These are phyloP conservation scores for Acromyrmex heyeri DNA, from an alignment of 1,140 invertebrate species.

Conservation along the genomic window DNA sequence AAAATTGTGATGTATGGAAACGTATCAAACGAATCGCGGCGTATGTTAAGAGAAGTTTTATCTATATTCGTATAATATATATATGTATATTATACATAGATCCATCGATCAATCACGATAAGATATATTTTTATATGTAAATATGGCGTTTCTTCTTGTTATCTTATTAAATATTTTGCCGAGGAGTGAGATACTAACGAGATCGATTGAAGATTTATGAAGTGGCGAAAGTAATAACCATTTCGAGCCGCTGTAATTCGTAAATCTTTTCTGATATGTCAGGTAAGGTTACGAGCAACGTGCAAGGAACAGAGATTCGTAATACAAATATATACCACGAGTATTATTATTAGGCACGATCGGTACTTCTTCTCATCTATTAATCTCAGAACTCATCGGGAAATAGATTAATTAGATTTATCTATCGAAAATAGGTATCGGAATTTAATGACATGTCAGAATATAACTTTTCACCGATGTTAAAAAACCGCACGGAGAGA, in stretches of 20 bases:
- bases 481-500: neutral
- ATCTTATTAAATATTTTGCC: slow-evolving; percentile 77
- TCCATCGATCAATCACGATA: slow-evolving; percentile 76
- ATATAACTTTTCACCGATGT: slow-evolving; percentile 25
- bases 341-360: slow-evolving; percentile 58
- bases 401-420: slow-evolving; percentile 26
- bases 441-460: slow-evolving; percentile 8
- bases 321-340: neutral
- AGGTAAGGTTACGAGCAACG: slow-evolving; percentile 49
- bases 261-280: slow-evolving; percentile 42
- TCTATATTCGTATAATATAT: slow-evolving; percentile 71
- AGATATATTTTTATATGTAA: slow-evolving; percentile 86
- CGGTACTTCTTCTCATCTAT: slow-evolving; percentile 30
- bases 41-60: slow-evolving; percentile 69
- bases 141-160: slow-evolving; percentile 84
- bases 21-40: slow-evolving; percentile 80
- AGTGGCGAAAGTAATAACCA: slow-evolving; percentile 17
- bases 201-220: slow-evolving; percentile 34
- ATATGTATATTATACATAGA: slow-evolving; percentile 75
- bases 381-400: neutral
- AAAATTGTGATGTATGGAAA: slow-evolving; percentile 80
- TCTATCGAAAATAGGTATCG: slow-evolving; percentile 8
- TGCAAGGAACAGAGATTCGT: slow-evolving; percentile 13
- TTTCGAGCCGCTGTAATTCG: neutral
- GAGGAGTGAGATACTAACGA: slow-evolving; percentile 59